A percentile compares a stretch with the other conserved stretches of the same genome.
phyloP scores from a whole-genome alignment of 1,140 invertebrate genomes.

The Lasaia peninsularis region DNA sequence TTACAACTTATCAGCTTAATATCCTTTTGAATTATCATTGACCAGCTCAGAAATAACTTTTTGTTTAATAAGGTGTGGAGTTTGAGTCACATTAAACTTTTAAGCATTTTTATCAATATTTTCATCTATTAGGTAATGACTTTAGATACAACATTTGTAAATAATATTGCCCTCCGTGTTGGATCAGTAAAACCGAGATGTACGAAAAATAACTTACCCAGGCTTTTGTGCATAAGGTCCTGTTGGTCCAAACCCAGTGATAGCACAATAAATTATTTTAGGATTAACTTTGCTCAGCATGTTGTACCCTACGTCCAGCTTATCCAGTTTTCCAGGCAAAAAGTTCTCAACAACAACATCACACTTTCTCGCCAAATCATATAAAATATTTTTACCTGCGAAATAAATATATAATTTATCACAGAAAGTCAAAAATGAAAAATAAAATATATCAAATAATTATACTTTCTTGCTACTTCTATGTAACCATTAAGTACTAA shows the following conservation, averaged over 20 bases:
- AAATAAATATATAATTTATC: constrained; percentile 19
- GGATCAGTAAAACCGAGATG: too few species aligned
- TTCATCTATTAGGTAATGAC: too few species aligned
- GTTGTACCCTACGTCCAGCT: constrained; percentile 89
- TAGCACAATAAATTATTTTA: constrained; percentile 93
- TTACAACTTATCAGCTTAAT: too few species aligned
- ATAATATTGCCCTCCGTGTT: too few species aligned
- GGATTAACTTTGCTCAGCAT: constrained; percentile 85
- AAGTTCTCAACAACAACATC: constrained; percentile 97
- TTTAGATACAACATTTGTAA: too few species aligned
- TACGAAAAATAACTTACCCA: constrained; percentile 81
- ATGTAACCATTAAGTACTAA: too few species aligned
- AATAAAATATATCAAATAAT: constrained; percentile 10
- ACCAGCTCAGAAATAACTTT: too few species aligned
- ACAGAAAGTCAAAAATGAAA: neutral
- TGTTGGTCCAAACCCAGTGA: constrained; percentile 93
- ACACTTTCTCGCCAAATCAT: constrained; percentile 84
- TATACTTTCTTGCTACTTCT: too few species aligned
- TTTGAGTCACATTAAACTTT: too few species aligned
- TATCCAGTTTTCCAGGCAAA: constrained; percentile 91
- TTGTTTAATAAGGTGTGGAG: too few species aligned
- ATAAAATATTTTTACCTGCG: constrained; percentile 84
- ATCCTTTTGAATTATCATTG: too few species aligned
- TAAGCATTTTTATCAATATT: too few species aligned
- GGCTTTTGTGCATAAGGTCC: constrained; percentile 92